phyloP scores from a whole-genome alignment of 2,113 vertebrate species.

The Myotis davidii region DNA sequence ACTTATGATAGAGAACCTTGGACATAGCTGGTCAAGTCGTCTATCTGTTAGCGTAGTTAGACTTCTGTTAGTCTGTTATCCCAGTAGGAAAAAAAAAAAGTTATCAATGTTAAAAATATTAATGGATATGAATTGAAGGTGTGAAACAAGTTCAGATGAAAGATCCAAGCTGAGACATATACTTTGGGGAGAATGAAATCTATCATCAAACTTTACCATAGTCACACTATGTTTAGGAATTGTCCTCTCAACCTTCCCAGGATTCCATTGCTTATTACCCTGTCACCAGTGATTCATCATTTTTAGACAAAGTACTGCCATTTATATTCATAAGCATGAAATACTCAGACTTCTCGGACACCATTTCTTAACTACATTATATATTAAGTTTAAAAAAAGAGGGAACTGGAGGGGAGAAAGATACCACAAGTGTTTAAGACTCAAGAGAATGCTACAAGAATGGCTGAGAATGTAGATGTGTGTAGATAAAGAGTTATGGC shows the following conservation, averaged over 20 bases:
- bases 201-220: neutral
- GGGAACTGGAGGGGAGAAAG: neutral
- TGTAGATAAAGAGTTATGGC: neutral
- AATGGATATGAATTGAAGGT: neutral
- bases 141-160: neutral
- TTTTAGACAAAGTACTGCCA: neutral
- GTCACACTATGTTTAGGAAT: neutral
- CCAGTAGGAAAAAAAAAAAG: neutral
- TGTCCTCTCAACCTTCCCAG: neutral
- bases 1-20: neutral
- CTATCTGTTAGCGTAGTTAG: neutral
- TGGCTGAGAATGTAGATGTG: neutral
- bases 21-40: neutral
- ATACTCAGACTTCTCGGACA: neutral
- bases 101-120: neutral
- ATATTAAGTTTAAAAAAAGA: neutral
- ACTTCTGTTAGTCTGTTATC: neutral
- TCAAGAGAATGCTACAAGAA: neutral
- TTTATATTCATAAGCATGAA: constrained; percentile 1
- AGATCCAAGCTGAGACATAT: neutral
- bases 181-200: neutral
- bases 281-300: neutral
- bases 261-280: neutral
- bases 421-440: neutral
- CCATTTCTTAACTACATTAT: neutral